Percentiles rank a stretch among this genome's conserved stretches.
Conservation (phyloP, 2,888 invertebrate genomes). For the Trissolcus japonicus region DNA sequence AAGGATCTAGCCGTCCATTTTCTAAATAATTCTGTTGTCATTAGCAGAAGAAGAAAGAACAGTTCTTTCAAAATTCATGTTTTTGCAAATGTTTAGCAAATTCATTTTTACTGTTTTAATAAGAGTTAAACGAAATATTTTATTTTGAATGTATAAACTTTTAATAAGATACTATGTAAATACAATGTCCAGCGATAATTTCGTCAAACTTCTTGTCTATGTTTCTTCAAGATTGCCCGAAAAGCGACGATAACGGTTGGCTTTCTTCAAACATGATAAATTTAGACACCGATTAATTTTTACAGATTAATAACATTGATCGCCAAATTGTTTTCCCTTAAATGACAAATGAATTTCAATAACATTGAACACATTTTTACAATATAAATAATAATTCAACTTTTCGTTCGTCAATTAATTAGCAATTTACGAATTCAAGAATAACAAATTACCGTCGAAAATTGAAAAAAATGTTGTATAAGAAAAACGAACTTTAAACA, state of each 20-base stretch:
- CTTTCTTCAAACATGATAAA: constrained; percentile 7
- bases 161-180: neutral
- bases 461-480: neutral
- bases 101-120: neutral
- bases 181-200: neutral
- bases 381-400: neutral
- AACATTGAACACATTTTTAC: neutral
- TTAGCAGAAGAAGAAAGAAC: no score
- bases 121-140: neutral
- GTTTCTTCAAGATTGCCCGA: neutral
- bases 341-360: no score
- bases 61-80: neutral
- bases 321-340: no score
- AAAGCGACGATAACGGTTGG: constrained; percentile 2
- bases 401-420: neutral
- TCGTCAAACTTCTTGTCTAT: neutral
- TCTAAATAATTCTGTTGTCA: no score
- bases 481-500: neutral
- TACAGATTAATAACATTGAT: neutral
- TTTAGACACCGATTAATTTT: neutral
- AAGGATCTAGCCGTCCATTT: no score
- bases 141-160: neutral
- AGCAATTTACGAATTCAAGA: neutral
- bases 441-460: neutral
- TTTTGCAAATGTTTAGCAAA: neutral